These are phyloP conservation scores for Circaetus gallicus DNA, from an alignment of 2,113 vertebrate species.

Conservation along the genomic window DNA sequence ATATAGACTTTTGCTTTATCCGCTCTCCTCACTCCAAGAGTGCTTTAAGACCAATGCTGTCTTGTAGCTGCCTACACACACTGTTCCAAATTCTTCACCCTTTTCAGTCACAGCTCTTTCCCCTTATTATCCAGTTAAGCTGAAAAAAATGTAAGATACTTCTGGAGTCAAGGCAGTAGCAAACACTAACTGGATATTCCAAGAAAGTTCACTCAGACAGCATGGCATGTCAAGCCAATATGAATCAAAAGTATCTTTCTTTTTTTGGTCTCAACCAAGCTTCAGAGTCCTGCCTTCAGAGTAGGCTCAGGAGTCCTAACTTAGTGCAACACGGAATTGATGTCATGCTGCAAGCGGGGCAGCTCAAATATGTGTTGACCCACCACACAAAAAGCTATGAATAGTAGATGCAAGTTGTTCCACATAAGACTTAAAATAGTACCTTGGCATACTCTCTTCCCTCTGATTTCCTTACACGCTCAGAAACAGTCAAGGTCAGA, in stretches of 20 bases:
- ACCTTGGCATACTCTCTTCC: neutral
- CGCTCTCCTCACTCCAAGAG: neutral
- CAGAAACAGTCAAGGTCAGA: constrained; percentile 6
- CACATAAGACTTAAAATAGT: constrained; percentile 12
- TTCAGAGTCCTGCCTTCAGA: neutral
- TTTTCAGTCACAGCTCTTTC: neutral
- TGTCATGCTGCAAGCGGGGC: neutral
- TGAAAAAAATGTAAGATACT: neutral
- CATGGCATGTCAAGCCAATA: accelerated
- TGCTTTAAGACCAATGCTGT: accelerated
- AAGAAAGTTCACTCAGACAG: neutral
- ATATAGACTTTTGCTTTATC: neutral
- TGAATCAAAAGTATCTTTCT: neutral
- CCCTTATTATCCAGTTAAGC: neutral
- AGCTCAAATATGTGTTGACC: neutral
- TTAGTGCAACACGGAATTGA: neutral
- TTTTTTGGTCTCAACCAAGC: neutral
- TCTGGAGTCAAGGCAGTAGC: neutral
- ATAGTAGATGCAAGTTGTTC: neutral
- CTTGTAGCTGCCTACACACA: neutral
- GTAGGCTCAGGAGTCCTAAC: neutral
- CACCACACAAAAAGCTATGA: constrained; percentile 29
- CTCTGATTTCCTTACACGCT: accelerated
- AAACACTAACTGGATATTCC: accelerated
- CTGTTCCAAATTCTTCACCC: neutral